Evolutionary conservation across 2,888 invertebrate genomes (phyloP).

Genomic region (Agrotis clavis): DNA sequence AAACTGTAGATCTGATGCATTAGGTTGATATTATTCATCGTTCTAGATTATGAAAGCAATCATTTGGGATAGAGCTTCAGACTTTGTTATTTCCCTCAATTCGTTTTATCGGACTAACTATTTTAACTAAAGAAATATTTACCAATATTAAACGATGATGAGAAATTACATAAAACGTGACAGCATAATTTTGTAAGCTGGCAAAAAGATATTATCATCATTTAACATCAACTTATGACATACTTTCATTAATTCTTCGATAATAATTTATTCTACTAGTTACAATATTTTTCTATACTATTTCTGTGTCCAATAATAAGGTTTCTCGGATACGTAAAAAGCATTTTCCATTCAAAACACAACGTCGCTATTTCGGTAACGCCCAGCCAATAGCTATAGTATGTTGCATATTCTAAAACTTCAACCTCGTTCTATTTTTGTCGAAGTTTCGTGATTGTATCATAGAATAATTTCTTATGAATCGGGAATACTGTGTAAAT

Average conservation of each 20-base stretch:
- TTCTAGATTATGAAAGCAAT: neutral
- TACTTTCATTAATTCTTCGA: conserved; percentile 10
- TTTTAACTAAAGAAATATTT: neutral
- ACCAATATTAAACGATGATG: neutral
- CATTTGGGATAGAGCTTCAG: neutral
- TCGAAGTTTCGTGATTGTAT: conserved; percentile 75
- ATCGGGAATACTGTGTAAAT: conserved; percentile 32
- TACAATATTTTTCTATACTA: conserved; percentile 23
- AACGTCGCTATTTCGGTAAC: conserved; percentile 77
- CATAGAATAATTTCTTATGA: conserved; percentile 62
- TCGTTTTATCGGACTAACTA: neutral
- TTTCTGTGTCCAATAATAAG: conserved; percentile 28
- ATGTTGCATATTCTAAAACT: conserved; percentile 70
- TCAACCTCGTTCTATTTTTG: conserved; percentile 82
- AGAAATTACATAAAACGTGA: conserved; percentile 14
- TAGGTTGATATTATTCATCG: neutral
- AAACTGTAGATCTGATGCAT: no score
- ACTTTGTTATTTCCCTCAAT: neutral
- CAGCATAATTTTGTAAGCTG: conserved; percentile 12
- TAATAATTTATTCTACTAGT: conserved; percentile 3
- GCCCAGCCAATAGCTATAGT: conserved; percentile 80
- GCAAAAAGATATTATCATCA: conserved; percentile 14
- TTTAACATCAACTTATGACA: conserved; percentile 14
- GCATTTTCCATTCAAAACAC: conserved; percentile 68
- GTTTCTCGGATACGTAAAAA: conserved; percentile 65